Base-by-base conservation (phyloP, 1,140 invertebrate species). In the Vanessa atalanta region DNA sequence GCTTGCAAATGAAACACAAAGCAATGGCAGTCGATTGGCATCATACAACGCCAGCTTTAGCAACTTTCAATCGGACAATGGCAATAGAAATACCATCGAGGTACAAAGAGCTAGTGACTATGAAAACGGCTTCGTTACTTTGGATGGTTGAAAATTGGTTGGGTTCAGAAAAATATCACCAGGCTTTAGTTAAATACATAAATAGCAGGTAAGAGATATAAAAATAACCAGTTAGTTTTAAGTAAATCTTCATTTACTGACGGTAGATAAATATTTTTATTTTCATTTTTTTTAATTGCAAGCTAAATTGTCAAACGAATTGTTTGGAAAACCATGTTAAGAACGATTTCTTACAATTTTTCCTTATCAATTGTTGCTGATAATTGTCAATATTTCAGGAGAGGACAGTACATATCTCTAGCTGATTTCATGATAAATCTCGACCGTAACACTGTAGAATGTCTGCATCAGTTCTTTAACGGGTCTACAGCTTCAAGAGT, bases 121-220 rank as follows among this genome's bases (percentile, higher is more conserved):
- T 88, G 87, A 92, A 92, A 76, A 91, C 90, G 9, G 90, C 89
- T 0, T 86, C 89, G 0, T 80, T 92, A 51, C 15, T 91, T n/a
- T 90, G 89, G 89, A 92, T 92, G 90, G 78, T 92, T 0, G 89
- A 92, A 66, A 90, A 90, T 66, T 92, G 89, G 88, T 37, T 92
- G 0, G 87, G 83, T 3, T 79, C 88, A 0, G 85, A 89, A 9
- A 89, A 85, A 50, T 90, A 91, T 63, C 90, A 92, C 66, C 73
- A 84, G 20, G 85, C 90, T 6, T 61, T 92, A 61, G 81, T 89
- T 9, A 87, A 88, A 75, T 91, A 91, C 78, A 86, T 92, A 43
- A 91, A 88, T 68, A 83, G 78, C 50, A 87, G 83, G 90, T 89
- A 73, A 73, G 71, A 75, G 1, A 53, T 31, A 23, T 65, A n/a